These are phyloP conservation scores for Syngnathoides biaculeatus DNA, from an alignment of 2,113 vertebrate genomes.

Conservation along the genomic window DNA sequence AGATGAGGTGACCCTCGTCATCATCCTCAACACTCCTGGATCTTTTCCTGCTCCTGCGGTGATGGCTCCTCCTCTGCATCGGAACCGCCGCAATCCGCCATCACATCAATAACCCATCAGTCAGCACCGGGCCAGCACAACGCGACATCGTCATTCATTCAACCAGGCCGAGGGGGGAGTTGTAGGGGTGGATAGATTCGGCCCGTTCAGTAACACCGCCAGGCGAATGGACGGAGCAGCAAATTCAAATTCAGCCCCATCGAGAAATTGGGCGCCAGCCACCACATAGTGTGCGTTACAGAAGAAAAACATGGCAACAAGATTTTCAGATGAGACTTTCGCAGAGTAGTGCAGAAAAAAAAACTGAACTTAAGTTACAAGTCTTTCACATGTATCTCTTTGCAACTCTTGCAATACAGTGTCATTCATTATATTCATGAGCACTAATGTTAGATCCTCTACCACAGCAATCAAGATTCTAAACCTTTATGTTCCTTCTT, in stretches of 20 bases:
- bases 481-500: constrained; percentile 29
- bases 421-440: constrained; percentile 35
- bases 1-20: constrained; percentile 98
- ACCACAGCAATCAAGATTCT: constrained; percentile 25
- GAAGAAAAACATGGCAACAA: constrained; percentile 99
- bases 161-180: constrained; percentile 78
- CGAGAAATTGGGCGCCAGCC: constrained; percentile 90
- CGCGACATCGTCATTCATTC: constrained; percentile 83
- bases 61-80: constrained; percentile 86
- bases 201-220: constrained; percentile 89
- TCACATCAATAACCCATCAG: constrained; percentile 74
- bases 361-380: constrained; percentile 76
- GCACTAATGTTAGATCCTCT: constrained; percentile 42
- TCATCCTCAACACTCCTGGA: constrained; percentile 95
- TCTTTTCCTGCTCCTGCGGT: constrained; percentile 83
- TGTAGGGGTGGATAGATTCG: constrained; percentile 80
- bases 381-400: constrained; percentile 33
- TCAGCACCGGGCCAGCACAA: constrained; percentile 84
- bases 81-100: constrained; percentile 77
- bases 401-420: constrained; percentile 30
- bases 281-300: constrained; percentile 99
- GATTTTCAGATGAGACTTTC: constrained; percentile 98
- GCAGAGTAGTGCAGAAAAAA: constrained; percentile 76
- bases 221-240: constrained; percentile 83
- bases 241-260: constrained; percentile 99